phyloP scores from a whole-genome alignment of 2,888 invertebrate genomes.

The Aphodius sticticus region DNA sequence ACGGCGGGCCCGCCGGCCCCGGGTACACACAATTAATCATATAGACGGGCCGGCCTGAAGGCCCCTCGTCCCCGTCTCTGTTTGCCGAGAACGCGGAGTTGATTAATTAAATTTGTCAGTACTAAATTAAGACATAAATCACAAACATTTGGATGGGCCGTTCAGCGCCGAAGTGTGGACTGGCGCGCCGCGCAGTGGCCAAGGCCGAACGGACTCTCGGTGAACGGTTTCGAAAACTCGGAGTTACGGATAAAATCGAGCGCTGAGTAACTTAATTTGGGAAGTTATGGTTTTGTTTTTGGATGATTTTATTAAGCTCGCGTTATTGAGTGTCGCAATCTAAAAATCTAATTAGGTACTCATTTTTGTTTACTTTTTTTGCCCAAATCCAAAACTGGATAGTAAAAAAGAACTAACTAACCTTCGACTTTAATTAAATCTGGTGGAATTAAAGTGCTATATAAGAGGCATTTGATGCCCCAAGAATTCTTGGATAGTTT shows the following conservation, averaged over 20 bases:
- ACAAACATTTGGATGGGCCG: constrained; percentile 32
- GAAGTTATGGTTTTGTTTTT: no score
- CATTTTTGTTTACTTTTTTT: no score
- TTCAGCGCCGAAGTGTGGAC: not conserved
- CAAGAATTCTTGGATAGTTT: no score
- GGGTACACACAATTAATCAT: constrained; percentile 4
- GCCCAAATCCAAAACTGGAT: no score
- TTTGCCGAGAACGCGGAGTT: constrained; percentile 30
- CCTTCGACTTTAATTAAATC: no score
- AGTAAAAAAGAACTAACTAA: no score
- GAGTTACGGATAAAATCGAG: not conserved
- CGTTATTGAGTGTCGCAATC: no score
- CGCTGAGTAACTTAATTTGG: no score
- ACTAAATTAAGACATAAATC: constrained; percentile 39
- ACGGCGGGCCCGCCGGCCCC: not conserved
- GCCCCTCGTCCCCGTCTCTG: not conserved
- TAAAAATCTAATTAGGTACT: no score
- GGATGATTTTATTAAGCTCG: no score
- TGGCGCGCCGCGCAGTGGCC: not conserved
- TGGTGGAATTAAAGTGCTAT: no score
- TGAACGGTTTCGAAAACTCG: not conserved
- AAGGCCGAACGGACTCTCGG: not conserved
- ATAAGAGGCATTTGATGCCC: no score
- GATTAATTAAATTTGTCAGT: constrained; percentile 45
- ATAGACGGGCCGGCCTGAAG: not conserved